These are phyloP conservation scores for Anguilla rostrata DNA, from an alignment of 2,113 vertebrate species.

Conservation along the genomic window DNA sequence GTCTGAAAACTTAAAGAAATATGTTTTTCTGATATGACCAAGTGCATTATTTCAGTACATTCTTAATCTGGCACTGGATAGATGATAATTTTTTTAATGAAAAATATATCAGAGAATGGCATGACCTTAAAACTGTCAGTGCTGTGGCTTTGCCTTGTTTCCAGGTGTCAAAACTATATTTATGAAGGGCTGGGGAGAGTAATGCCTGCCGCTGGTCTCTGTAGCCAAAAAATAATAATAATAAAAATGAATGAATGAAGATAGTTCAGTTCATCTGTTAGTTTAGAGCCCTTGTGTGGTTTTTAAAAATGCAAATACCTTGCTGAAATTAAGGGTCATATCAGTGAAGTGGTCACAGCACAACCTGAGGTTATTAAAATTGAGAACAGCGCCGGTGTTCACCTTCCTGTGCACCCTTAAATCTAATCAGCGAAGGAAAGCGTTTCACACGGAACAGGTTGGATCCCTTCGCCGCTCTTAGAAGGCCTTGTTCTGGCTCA, in stretches of 20 bases:
- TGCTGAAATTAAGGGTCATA: constrained; percentile 59
- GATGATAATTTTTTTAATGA: neutral
- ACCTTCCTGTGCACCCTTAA: constrained; percentile 57
- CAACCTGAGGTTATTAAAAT: constrained; percentile 55
- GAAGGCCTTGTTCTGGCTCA: constrained; percentile 43
- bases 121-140: too few relatives aligned
- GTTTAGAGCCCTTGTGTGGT: constrained; percentile 69
- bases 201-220: neutral
- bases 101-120: neutral
- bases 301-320: constrained; percentile 69
- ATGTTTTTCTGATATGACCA: too few relatives aligned
- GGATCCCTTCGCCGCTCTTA: constrained; percentile 46
- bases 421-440: constrained; percentile 64
- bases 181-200: neutral
- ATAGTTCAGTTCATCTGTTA: constrained; percentile 38
- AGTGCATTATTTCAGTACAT: neutral
- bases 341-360: constrained; percentile 53
- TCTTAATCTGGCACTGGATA: neutral
- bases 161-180: neutral
- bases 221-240: constrained; percentile 52
- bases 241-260: constrained; percentile 71
- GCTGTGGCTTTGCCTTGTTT: neutral
- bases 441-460: constrained; percentile 62
- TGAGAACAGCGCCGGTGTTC: constrained; percentile 61
- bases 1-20: neutral